A percentile compares a stretch with the other conserved stretches of the same genome.
Conservation (phyloP, 2,888 invertebrate species). For the Adela reaumurella region DNA sequence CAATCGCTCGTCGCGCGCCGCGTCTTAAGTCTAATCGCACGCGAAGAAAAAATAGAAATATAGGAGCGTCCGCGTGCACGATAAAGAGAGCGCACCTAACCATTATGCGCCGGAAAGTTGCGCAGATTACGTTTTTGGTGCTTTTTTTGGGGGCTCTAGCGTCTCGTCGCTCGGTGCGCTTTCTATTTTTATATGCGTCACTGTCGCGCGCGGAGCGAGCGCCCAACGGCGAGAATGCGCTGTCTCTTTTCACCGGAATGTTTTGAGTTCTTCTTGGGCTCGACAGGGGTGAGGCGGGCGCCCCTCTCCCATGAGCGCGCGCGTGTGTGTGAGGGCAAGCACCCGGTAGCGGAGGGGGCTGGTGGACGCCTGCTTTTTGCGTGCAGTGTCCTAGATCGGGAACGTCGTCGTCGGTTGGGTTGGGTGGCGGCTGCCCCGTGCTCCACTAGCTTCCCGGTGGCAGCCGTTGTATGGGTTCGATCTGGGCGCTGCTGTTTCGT, state of each 20-base stretch:
- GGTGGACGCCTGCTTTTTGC: background rate
- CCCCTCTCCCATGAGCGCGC: constrained; percentile 16
- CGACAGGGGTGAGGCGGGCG: constrained; percentile 12
- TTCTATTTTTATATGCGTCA: constrained; percentile 46
- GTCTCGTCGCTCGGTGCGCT: constrained; percentile 53
- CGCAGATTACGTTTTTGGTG: constrained; percentile 59
- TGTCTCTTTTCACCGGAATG: constrained; percentile 20
- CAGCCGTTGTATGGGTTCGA: too few relatives aligned
- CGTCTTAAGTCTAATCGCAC: constrained; percentile 47
- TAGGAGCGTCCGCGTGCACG: constrained; percentile 52
- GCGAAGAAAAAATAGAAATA: constrained; percentile 56
- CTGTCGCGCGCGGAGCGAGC: constrained; percentile 38
- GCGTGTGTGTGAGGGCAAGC: constrained; percentile 28
- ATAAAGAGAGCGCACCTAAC: constrained; percentile 57
- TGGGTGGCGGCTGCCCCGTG: too few relatives aligned
- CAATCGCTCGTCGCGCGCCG: background rate
- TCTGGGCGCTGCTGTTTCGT: too few relatives aligned
- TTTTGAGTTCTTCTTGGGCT: constrained; percentile 15
- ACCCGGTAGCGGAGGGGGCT: constrained; percentile 23
- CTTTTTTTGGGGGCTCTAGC: constrained; percentile 51
- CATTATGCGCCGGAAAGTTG: constrained; percentile 60
- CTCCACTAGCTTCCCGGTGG: too few relatives aligned
- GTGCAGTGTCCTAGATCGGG: background rate
- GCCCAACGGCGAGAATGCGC: constrained; percentile 26
- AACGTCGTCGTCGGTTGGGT: too few relatives aligned